Conservation (phyloP, 2,888 invertebrate species). For the Trichacis sp. region DNA sequence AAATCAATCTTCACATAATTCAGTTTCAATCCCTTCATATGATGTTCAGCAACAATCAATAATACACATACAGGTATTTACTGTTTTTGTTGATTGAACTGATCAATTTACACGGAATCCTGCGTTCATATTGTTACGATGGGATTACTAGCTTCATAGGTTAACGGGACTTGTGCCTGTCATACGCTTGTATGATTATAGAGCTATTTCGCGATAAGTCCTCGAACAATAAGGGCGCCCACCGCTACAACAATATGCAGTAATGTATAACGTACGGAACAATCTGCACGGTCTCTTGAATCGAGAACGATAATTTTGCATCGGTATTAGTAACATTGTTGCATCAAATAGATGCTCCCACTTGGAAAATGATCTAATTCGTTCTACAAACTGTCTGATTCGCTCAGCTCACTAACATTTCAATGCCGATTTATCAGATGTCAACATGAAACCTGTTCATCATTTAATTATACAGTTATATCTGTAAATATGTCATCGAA, state of each 20-base stretch:
- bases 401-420: no score
- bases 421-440: no score
- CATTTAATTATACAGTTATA: no score
- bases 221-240: conserved; percentile 24
- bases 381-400: not conserved
- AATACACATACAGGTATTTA: no score
- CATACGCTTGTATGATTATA: conserved; percentile 34
- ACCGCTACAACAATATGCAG: conserved; percentile 7
- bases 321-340: not conserved
- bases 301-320: conserved; percentile 10
- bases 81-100: no score
- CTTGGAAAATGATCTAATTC: not conserved
- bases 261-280: conserved; percentile 26
- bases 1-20: no score
- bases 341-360: not conserved
- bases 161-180: conserved; percentile 18
- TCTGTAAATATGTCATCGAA: no score
- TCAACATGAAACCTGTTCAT: no score
- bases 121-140: conserved; percentile 27
- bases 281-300: conserved; percentile 7
- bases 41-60: no score
- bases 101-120: no score
- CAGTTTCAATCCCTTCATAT: no score
- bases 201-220: conserved; percentile 30
- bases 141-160: conserved; percentile 26